A percentile compares a stretch with the other conserved stretches of the same genome.
Evolutionary conservation across 1,140 invertebrate genomes (phyloP).

Genomic region (Anastrepha ludens): DNA sequence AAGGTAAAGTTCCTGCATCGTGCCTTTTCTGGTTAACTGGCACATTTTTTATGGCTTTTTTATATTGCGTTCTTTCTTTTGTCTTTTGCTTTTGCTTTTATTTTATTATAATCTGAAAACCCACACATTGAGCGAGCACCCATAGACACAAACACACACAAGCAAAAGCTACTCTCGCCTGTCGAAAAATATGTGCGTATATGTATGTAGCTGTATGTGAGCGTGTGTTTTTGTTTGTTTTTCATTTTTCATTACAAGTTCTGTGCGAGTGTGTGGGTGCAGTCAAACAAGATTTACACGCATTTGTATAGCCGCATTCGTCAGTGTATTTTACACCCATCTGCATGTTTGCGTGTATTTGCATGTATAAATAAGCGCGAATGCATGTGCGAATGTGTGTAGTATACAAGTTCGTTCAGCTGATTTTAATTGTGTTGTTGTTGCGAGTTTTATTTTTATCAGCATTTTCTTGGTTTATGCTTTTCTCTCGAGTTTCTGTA

Average conservation of each 20-base stretch:
- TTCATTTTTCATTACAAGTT: constrained; percentile 44
- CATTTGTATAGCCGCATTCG: not conserved
- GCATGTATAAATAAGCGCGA: not conserved
- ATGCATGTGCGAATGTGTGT: not conserved
- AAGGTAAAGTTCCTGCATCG: too few relatives aligned
- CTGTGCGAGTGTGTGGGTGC: not conserved
- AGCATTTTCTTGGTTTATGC: constrained; percentile 26
- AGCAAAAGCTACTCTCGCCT: not conserved
- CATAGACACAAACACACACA: not conserved
- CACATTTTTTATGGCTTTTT: not conserved
- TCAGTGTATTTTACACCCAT: not conserved
- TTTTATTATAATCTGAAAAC: not conserved
- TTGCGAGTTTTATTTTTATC: constrained; percentile 39
- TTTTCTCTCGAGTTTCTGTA: constrained; percentile 3
- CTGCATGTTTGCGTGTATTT: not conserved
- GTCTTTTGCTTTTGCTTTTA: not conserved
- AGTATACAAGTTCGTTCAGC: constrained; percentile 10
- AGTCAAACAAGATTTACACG: constrained; percentile 35
- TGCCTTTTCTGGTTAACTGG: not conserved
- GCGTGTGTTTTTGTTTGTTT: not conserved
- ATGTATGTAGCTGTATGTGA: not conserved
- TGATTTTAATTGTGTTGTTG: constrained; percentile 5
- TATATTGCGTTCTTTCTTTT: not conserved
- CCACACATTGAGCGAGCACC: not conserved
- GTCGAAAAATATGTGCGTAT: not conserved